Evolutionary conservation across 1,140 invertebrate genomes (phyloP), one percentile per base, ranked within the genome.

Genomic region (Sarcophaga bullata): DNA sequence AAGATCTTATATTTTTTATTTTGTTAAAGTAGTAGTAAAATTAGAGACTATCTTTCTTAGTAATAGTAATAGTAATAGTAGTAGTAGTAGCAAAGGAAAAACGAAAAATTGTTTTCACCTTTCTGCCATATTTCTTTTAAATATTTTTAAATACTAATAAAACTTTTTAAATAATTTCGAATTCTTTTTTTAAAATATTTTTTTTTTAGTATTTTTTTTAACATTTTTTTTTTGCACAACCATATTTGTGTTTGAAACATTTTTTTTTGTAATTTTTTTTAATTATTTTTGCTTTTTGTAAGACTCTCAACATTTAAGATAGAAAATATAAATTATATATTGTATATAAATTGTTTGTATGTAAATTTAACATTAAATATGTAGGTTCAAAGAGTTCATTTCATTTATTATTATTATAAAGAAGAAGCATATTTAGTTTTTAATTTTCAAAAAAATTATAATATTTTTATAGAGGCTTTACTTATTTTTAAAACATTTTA

Each of bases 191-290:
- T 68, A 75, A 73, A 78, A 78, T 78, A 78, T 50, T 52, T 50
- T 52, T 48, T 50, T 50, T 25, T 78, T 52, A 78, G 17, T 68
- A n/a, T 58, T n/a, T 17, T 80, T 80, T 80, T 80, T 72, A 17
- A 80, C 72, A 84, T 86, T 83, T 85, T 86, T 84, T 85, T 84
- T 85, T 87, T 88, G 87, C 87, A 88, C 87, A 88, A 88, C 87
- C 87, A 87, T 88, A 86, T 84, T 84, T 87, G 82, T 80, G 82
- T 82, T 82, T 82, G 82, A 82, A 82, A 82, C 82, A 80, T 78
- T 50, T 52, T n/a, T 78, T 52, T 47, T 46, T 25, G 17, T 19
- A 10, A 25, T 49, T 76, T 76, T 76, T 49, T 75, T 76, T 78
- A 11, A 52, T 78, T 78, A 10, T 72, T 72, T 72, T 19, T 6